These are phyloP conservation scores for Haplochromis vanheusdeni DNA, from an alignment of 2,113 vertebrate genomes.

Conservation along the genomic window DNA sequence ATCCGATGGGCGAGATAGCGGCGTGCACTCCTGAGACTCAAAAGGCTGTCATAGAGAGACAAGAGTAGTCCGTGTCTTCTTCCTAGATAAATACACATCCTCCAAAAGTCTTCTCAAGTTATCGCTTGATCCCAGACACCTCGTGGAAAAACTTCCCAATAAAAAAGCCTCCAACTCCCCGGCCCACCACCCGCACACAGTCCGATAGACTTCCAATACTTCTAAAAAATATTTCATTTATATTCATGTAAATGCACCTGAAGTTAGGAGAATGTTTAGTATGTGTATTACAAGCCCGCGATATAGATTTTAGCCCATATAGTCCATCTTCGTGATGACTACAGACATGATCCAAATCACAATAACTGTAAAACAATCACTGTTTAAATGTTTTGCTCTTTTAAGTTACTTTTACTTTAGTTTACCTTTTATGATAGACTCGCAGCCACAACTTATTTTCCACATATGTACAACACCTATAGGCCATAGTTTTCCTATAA, in stretches of 20 bases:
- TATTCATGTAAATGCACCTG: neutral
- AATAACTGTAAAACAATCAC: neutral
- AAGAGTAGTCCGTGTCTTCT: neutral
- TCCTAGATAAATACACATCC: constrained; percentile 9
- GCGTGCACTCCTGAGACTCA: neutral
- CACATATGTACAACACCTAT: neutral
- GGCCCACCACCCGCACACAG: neutral
- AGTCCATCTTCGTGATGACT: neutral
- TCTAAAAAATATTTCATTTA: neutral
- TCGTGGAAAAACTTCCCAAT: neutral
- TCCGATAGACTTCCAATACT: no score
- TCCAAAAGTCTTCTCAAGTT: neutral
- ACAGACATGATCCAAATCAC: no score
- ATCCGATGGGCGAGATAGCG: neutral
- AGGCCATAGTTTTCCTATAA: neutral
- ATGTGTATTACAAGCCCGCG: neutral
- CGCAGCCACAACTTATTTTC: neutral
- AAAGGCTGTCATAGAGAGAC: neutral
- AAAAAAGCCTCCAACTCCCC: neutral
- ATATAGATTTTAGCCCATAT: neutral
- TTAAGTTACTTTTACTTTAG: neutral
- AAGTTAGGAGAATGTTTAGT: neutral
- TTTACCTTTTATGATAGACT: neutral
- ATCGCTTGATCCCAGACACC: neutral
- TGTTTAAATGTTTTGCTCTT: neutral